Evolutionary conservation across 2,113 vertebrate species (phyloP).

Genomic region (Oriolus oriolus): DNA sequence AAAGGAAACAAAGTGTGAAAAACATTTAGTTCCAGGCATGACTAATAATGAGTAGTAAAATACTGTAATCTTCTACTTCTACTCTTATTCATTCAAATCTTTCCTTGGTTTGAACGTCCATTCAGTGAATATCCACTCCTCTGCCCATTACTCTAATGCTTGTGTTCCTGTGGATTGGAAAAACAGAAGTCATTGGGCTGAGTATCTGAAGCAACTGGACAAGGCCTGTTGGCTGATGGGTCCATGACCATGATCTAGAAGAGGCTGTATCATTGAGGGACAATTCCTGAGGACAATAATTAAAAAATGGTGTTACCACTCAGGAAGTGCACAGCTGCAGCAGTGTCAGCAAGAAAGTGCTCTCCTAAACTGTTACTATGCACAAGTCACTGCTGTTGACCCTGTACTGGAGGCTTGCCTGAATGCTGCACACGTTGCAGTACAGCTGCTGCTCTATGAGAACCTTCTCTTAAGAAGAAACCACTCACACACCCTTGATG

Average conservation of each 20-base stretch:
- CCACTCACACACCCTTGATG: not conserved
- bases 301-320: not conserved
- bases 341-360: not conserved
- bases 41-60: not conserved
- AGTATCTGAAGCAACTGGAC: not conserved
- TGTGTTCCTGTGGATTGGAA: not conserved
- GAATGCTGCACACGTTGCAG: rapidly evolving
- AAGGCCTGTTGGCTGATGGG: not conserved
- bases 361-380: not conserved
- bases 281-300: not conserved
- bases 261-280: not conserved
- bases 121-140: not conserved
- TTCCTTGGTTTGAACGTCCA: not conserved
- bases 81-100: not conserved
- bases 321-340: not conserved
- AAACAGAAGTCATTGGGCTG: not conserved
- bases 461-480: not conserved
- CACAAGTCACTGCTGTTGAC: not conserved
- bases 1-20: not conserved
- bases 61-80: not conserved
- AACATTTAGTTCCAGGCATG: not conserved
- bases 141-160: not conserved
- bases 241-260: not conserved
- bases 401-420: not conserved
- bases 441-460: not conserved